phyloP scores from a whole-genome alignment of 2,113 vertebrate species.

The Lepidothrix coronata region DNA sequence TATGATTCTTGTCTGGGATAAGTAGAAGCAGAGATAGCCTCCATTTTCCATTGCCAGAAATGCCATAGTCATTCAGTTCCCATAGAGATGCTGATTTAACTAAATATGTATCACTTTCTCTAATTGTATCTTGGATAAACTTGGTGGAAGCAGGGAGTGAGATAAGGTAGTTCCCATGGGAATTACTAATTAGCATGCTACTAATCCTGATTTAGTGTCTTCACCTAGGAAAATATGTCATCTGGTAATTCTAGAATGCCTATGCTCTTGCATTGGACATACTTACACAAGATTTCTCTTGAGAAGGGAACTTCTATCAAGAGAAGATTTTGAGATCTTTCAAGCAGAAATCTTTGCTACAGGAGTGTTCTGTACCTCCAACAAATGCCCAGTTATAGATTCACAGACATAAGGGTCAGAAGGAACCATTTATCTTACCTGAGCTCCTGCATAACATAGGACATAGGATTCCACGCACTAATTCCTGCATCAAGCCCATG shows the following conservation, averaged over 20 bases:
- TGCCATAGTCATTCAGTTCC: not conserved
- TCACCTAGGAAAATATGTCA: not conserved
- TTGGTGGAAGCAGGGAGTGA: not conserved
- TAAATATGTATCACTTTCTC: not conserved
- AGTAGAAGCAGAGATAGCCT: not conserved
- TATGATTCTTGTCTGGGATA: not conserved
- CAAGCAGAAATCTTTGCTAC: not conserved
- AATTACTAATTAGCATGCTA: not conserved
- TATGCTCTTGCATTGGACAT: not conserved
- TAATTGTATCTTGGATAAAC: slow-evolving; percentile 9
- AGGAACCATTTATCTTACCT: not conserved
- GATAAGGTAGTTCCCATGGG: not conserved
- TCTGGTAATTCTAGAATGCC: not conserved
- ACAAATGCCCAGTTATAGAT: not conserved
- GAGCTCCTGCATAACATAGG: not conserved
- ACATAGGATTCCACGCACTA: not conserved
- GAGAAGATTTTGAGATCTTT: not conserved
- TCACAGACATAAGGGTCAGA: not conserved
- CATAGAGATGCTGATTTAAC: not conserved
- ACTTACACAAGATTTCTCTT: not conserved
- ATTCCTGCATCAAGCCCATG: not conserved
- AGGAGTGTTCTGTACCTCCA: not conserved
- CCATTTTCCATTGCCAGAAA: not conserved
- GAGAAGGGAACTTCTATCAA: not conserved
- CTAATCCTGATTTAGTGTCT: not conserved